A percentile compares a stretch with the other conserved stretches of the same genome.
Evolutionary conservation across 2,888 invertebrate genomes (phyloP).

Genomic region (Andrena minutula): DNA sequence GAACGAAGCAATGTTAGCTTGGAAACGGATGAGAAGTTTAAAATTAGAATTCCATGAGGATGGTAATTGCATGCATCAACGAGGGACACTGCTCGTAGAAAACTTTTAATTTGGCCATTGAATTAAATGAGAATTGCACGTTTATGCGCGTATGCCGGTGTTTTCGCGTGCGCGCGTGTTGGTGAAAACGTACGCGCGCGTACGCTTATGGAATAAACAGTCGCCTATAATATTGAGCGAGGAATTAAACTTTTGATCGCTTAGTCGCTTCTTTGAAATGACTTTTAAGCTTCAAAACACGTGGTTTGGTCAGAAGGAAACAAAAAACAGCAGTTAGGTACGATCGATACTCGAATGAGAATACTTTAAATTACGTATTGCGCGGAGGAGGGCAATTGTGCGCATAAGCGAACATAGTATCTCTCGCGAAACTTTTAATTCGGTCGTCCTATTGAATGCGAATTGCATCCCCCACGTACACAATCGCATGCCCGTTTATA

Average conservation of each 20-base stretch:
- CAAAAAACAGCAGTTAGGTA: conserved; percentile 1
- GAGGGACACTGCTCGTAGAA: conserved; percentile 64
- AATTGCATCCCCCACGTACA: conserved; percentile 5
- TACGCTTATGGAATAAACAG: conserved; percentile 20
- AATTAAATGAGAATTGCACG: conserved; percentile 63
- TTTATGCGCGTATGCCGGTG: conserved; percentile 47
- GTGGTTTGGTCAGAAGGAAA: conserved; percentile 8
- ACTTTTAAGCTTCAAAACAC: conserved; percentile 13
- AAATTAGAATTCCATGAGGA: conserved; percentile 61
- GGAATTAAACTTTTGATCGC: conserved; percentile 44
- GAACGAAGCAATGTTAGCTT: conserved; percentile 19
- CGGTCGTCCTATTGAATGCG: conserved; percentile 48
- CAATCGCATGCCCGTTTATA: not conserved
- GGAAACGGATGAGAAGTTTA: conserved; percentile 41
- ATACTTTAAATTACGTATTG: conserved; percentile 20
- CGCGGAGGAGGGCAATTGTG: conserved; percentile 22
- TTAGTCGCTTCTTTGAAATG: conserved; percentile 20
- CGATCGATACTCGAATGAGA: conserved; percentile 10
- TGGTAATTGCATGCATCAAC: conserved; percentile 68
- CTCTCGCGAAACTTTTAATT: conserved; percentile 50
- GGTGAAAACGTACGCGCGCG: not conserved
- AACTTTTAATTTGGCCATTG: conserved; percentile 71
- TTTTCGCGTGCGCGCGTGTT: not conserved
- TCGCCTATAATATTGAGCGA: conserved; percentile 15
- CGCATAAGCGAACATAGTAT: conserved; percentile 19